Percentiles rank a stretch among this genome's conserved stretches.
Evolutionary conservation across 2,113 vertebrate genomes (phyloP).

Genomic region (Hemichromis elongatus): DNA sequence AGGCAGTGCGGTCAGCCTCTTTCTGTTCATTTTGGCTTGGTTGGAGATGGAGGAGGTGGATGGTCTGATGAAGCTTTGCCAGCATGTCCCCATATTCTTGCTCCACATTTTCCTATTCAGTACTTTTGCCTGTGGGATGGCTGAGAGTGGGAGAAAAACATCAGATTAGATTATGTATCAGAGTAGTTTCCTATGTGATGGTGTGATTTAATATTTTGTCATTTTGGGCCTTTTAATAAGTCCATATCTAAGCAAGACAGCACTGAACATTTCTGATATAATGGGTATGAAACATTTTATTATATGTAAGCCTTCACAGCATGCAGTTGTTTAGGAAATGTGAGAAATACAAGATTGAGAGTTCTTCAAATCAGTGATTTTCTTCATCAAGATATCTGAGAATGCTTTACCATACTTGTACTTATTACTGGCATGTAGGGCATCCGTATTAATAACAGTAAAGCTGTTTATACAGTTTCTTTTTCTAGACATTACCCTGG

Average conservation of each 20-base stretch:
- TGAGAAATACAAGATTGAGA: not conserved
- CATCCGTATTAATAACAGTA: not conserved
- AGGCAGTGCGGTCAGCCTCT: not conserved
- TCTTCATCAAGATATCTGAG: not conserved
- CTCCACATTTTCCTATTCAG: not conserved
- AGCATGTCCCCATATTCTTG: not conserved
- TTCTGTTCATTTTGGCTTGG: not conserved
- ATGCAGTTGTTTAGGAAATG: not conserved
- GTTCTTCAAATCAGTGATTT: not conserved
- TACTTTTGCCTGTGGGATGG: not conserved
- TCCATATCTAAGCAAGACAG: not conserved
- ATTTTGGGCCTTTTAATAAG: not conserved
- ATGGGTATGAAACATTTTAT: not conserved
- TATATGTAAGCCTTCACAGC: not conserved
- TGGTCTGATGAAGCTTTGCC: not conserved
- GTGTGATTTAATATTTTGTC: not conserved
- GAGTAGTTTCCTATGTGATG: not conserved
- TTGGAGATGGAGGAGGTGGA: constrained; percentile 10
- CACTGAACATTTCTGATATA: not conserved
- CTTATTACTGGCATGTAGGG: not conserved
- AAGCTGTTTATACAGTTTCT: not conserved
- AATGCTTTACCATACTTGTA: not conserved
- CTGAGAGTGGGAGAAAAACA: not conserved
- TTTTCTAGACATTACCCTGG: not conserved
- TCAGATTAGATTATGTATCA: not conserved